Percentiles rank a stretch among this genome's conserved stretches.
phyloP scores from a whole-genome alignment of 2,888 invertebrate genomes.

The Tachina grossa region DNA sequence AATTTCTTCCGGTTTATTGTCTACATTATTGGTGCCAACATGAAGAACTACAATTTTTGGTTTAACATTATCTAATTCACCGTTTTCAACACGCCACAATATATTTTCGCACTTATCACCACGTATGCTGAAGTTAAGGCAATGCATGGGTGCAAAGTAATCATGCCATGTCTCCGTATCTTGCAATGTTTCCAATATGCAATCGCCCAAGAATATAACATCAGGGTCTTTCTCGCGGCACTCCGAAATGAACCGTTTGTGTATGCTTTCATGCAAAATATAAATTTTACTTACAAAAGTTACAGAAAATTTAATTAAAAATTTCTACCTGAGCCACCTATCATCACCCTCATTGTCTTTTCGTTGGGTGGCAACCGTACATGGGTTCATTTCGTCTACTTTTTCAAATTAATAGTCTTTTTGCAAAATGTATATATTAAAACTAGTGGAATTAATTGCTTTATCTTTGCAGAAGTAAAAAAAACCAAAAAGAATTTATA shows the following conservation, averaged over 20 bases:
- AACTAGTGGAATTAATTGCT: background rate
- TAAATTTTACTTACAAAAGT: background rate
- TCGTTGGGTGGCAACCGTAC: conserved; percentile 87
- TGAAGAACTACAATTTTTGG: conserved; percentile 94
- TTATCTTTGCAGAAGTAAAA: background rate
- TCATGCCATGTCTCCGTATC: conserved; percentile 95
- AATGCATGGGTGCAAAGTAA: conserved; percentile 95
- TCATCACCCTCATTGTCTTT: conserved; percentile 92
- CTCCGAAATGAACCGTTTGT: conserved; percentile 92
- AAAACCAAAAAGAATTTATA: conserved; percentile 3
- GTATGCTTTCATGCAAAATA: conserved; percentile 81
- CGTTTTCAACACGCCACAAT: conserved; percentile 94
- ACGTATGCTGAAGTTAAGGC: conserved; percentile 93
- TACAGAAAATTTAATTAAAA: background rate
- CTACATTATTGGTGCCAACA: conserved; percentile 94
- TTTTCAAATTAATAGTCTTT: background rate
- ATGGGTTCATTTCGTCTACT: conserved; percentile 86
- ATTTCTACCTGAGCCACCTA: conserved; percentile 86
- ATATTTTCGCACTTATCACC: conserved; percentile 94
- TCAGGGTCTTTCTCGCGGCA: conserved; percentile 95
- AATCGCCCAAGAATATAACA: conserved; percentile 95
- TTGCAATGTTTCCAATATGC: conserved; percentile 91
- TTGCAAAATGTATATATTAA: background rate
- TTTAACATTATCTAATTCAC: conserved; percentile 93
- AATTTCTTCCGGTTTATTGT: conserved; percentile 90